Evolutionary conservation across 2,113 vertebrate genomes (phyloP), one percentile per base, ranked within the genome.

Genomic region (Heloderma charlesbogerti): DNA sequence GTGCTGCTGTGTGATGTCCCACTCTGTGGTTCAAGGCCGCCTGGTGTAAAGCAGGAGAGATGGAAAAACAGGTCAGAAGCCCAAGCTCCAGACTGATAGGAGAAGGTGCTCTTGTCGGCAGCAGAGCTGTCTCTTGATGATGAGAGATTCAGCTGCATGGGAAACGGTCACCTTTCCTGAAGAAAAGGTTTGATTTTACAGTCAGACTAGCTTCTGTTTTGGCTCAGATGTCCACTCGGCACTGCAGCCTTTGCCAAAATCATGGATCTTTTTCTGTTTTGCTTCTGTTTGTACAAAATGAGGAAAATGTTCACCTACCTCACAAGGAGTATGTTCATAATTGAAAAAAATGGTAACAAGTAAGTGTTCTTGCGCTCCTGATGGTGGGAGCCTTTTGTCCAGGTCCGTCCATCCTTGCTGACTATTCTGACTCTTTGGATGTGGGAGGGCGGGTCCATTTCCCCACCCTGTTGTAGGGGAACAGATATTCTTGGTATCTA

Each of bases 61-160:
- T 4, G 81, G 66, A 54, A 43, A 75, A 10, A 29, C 2, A 12
- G 34, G 22, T 87, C 67, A 84, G 88, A 40, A 84, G 88, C 71
- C 87, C 74, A 75, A 92, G 69, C 31, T 67, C 82, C 86, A 88
- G 90, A 89, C 60, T 66, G 74, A 84, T 90, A 81, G 81, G 48
- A 15, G 81, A 89, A 92, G 63, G 86, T 48, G 48, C 89, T 84
- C 88, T 84, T 91, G 80, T 66, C 92, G 89, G 92, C 88, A 90
- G 86, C 79, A 81, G 75, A 90, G 72, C 80, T 94, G 90, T 91
- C 54, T 90, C 83, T 92, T 91, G 85, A 92, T 0, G 91, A 89
- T 86, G 91, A 94, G 94, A 82, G 91, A 92, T 89, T 94, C 93
- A 92, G 91, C 94, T 93, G 82, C 82, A 93, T 83, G 93, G 90